Conservation (phyloP, 1,140 invertebrate genomes). For the Bombus sylvicola region DNA sequence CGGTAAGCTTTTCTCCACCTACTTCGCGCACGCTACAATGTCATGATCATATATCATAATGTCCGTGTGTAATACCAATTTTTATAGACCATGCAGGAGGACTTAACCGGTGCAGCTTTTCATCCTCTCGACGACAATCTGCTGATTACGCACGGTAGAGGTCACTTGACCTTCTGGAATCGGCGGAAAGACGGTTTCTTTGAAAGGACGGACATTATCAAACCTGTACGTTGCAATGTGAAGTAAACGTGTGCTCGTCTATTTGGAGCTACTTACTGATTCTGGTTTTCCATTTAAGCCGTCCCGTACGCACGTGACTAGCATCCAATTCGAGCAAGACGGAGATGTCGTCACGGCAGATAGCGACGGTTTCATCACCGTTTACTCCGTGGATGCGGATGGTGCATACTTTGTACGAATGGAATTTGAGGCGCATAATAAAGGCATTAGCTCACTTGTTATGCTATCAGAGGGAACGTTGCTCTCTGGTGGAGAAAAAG, state of each 20-base stretch:
- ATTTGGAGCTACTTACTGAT: not conserved
- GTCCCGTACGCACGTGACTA: constrained; percentile 90
- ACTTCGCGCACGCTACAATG: not conserved
- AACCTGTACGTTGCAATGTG: constrained; percentile 86
- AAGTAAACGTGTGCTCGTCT: not conserved
- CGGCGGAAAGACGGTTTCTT: constrained; percentile 94
- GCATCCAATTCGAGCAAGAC: constrained; percentile 95
- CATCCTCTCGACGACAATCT: constrained; percentile 96
- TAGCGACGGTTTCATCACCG: constrained; percentile 96
- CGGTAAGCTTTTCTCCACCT: constrained; percentile 85
- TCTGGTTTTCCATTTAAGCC: constrained; percentile 83
- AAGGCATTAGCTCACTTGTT: constrained; percentile 92
- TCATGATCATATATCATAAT: constrained; percentile 10
- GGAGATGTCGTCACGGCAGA: constrained; percentile 97
- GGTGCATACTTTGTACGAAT: constrained; percentile 93
- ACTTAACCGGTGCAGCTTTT: constrained; percentile 94
- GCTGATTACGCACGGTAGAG: constrained; percentile 96
- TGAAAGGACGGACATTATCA: constrained; percentile 93
- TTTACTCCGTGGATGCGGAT: constrained; percentile 95
- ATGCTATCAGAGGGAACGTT: constrained; percentile 95
- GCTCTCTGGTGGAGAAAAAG: constrained; percentile 94
- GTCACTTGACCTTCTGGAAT: constrained; percentile 96
- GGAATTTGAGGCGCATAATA: constrained; percentile 94
- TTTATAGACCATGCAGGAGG: constrained; percentile 92
- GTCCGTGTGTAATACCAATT: not conserved